Conservation (phyloP, 2,113 vertebrate species). For the Opisthocomus hoazin region DNA sequence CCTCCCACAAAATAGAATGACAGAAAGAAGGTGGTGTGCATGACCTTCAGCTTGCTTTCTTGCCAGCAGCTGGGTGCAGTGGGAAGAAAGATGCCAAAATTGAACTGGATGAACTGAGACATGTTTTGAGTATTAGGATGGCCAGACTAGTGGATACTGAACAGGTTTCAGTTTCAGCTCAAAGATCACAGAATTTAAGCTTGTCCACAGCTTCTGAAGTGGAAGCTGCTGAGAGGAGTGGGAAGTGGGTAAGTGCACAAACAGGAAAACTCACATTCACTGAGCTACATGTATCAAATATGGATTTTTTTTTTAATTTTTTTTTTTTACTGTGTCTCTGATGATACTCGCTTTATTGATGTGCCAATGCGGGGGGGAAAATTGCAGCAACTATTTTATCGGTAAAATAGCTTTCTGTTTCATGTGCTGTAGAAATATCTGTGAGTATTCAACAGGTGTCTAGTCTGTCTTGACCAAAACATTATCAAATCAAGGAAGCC, state of each 20-base stretch:
- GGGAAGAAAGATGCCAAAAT: background rate
- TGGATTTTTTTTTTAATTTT: background rate
- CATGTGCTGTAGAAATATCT: background rate
- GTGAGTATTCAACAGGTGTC: background rate
- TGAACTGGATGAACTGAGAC: background rate
- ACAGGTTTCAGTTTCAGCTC: background rate
- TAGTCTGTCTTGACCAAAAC: background rate
- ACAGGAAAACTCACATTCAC: background rate
- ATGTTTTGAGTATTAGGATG: background rate
- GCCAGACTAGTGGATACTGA: background rate
- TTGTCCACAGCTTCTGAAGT: background rate
- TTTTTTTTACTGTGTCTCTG: background rate
- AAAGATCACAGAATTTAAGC: background rate
- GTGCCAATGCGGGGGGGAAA: background rate
- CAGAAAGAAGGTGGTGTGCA: background rate
- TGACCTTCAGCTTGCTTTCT: background rate
- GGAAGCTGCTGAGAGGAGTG: background rate
- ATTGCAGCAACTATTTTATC: background rate
- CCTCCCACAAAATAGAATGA: background rate
- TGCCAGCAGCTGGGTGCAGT: background rate
- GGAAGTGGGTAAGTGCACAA: background rate
- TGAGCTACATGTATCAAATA: background rate
- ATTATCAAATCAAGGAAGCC: background rate
- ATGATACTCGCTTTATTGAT: background rate
- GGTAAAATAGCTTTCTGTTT: background rate